Base-by-base conservation (phyloP, 2,888 invertebrate species). In the Cerceris ruficornis region DNA sequence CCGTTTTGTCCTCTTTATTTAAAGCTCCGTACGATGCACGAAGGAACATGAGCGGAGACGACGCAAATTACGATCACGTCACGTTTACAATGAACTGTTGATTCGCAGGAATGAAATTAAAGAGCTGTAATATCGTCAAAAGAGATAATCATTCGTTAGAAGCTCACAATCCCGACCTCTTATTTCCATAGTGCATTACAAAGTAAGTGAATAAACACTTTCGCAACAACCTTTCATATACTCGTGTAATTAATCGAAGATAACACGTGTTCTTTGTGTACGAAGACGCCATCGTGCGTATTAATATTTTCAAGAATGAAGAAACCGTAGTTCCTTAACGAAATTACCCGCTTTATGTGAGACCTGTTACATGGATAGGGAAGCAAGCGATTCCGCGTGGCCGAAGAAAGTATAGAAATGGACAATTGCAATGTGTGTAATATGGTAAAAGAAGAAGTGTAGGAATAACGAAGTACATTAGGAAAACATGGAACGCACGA, bases 251-350 rank as follows among this genome's bases (percentile, higher is more conserved):
- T 28, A 28, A 28, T 28, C 28, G 28, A 28, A 28, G 8, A 9
- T 9, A 57, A 55, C 11, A 13, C 55, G 11, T 17, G 28, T 55
- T 55, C 28, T 55, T 55, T 17, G 15, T 55, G 28, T 55, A 55
- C 55, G 55, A n/a, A 11, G 54, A 28, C 28, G 7, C 7, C 54
- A 0, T 5, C 58, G 58, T 59, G 58, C 14, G 42, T n/a, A 59
- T 42, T n/a, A 14, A 41, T 41, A 50, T 6, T 2, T 13, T 54
- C 61, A 8, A 59, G 8, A 6, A n/a, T 57, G 15, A 4, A 42
- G 8, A 64, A 14, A 14, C 41, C 8, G 55, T 61, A 60, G 65
- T 66, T 71, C 46, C 71, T 66, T 49, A 13, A 11, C 46, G 14
- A 52, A 55, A 55, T 13, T 15, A 55, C 55, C 28, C 55, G 55